Percentiles rank a stretch among this genome's conserved stretches.
Conservation (phyloP, 1,140 invertebrate genomes). For the Drosophila virilis region DNA sequence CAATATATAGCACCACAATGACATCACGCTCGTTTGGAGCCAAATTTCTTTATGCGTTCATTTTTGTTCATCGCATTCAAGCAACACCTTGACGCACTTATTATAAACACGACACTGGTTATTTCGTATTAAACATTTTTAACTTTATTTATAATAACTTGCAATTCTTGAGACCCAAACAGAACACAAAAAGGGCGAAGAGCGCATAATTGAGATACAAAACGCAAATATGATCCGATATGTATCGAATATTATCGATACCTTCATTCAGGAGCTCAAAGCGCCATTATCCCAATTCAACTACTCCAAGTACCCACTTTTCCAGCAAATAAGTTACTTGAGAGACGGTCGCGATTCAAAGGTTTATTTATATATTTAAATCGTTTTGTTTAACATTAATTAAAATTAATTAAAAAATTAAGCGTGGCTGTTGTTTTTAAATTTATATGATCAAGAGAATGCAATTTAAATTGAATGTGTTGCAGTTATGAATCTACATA, state of each 20-base stretch:
- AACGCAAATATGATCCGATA: slow-evolving; percentile 36
- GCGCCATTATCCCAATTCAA: not conserved
- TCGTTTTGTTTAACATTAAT: slow-evolving; percentile 77
- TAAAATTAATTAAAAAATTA: slow-evolving; percentile 81
- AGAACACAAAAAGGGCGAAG: slow-evolving; percentile 34
- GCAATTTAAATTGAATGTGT: slow-evolving; percentile 74
- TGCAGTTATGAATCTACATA: slow-evolving; percentile 55
- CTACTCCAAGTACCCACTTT: not conserved
- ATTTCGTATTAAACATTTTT: slow-evolving; percentile 22
- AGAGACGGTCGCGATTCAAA: slow-evolving; percentile 60
- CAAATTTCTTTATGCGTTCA: slow-evolving; percentile 16
- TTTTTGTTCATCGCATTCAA: slow-evolving; percentile 1
- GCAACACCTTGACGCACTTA: slow-evolving; percentile 12
- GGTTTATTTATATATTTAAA: slow-evolving; percentile 79
- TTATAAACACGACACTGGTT: slow-evolving; percentile 14
- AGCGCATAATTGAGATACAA: slow-evolving; percentile 17
- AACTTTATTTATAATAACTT: slow-evolving; percentile 19
- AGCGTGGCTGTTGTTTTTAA: slow-evolving; percentile 77
- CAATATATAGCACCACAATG: slow-evolving; percentile 62
- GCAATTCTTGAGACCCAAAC: slow-evolving; percentile 38
- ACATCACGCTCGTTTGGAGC: slow-evolving; percentile 60
- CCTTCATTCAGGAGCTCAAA: not conserved
- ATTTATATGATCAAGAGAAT: slow-evolving; percentile 79
- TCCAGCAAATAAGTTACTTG: not conserved
- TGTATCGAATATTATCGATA: slow-evolving; percentile 26